Evolutionary conservation across 2,888 invertebrate species (phyloP), one percentile per base, ranked within the genome.

Genomic region (Mantis religiosa): DNA sequence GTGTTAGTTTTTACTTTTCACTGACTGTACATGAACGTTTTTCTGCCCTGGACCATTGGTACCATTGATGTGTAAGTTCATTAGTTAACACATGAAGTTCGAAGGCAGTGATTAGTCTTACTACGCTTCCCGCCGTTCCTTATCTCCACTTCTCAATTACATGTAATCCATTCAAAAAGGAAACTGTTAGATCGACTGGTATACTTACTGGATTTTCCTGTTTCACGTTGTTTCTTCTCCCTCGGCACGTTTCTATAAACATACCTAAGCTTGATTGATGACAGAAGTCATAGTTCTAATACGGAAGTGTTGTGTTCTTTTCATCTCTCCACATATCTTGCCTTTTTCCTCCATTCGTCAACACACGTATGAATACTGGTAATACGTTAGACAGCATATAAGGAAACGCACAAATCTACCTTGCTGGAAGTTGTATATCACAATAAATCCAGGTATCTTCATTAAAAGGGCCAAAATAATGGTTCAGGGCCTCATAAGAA

Each of bases 141-240:
- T 86, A 20, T 81, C 25, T 28, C 25, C 30, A 54, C 25, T 81
- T 81, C 71, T 81, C 30, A 86, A 86, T 81, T 86, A 81, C 27
- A 30, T 86, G 71, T 86, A 30, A 86, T 86, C 81, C 86, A 86
- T 86, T 86, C 86, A 87, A 82, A 85, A 86, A 87, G 82, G 87
- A 87, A 41, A 30, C 28, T 20, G 25, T 30, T 86, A 12, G 28
- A 30, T 81, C 54, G 71, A 71, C 27, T 20, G 27, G 4, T n/a
- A 14, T 3, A 34, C 1, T 28, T n/a, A 87, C 82, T 82, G 82
- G 87, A 87, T 82, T 82, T 87, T 87, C 87, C 87, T 82, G 87
- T 87, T 87, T 41, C 28, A 82, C 27, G 15, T 30, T 2, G 15
- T 27, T n/a, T 34, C n/a, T 34, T 28, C 30, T 82, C 8, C 20